Evolutionary conservation across 2,888 invertebrate species (phyloP).

Genomic region (Acanthosoma haemorrhoidale): DNA sequence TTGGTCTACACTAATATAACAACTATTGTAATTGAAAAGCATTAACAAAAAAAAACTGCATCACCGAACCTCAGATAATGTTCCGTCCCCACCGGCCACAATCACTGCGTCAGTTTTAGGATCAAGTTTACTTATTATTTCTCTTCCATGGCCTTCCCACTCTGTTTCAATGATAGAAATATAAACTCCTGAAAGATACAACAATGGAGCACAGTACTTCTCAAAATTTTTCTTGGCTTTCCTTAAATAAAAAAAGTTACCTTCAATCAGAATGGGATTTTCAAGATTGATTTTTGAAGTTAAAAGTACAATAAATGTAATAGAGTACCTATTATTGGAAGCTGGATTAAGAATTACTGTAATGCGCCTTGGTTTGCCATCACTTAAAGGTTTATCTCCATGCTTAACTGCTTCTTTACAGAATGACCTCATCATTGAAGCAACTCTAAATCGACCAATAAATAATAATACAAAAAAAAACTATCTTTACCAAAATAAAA

Average conservation of each 20-base stretch:
- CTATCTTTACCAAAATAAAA: constrained; percentile 16
- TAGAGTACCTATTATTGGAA: constrained; percentile 65
- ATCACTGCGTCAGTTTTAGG: constrained; percentile 77
- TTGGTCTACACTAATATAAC: too few species aligned
- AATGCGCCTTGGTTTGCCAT: constrained; percentile 63
- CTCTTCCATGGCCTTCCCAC: constrained; percentile 81
- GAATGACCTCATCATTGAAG: constrained; percentile 69
- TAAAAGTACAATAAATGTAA: background rate
- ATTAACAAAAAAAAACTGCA: too few species aligned
- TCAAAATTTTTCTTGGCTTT: constrained; percentile 63
- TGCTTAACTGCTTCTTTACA: constrained; percentile 70
- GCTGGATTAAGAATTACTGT: constrained; percentile 88
- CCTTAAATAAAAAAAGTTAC: constrained; percentile 45
- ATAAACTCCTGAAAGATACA: constrained; percentile 84
- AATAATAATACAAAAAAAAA: constrained; percentile 30
- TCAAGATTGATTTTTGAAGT: too few species aligned
- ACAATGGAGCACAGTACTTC: constrained; percentile 85
- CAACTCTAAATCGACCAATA: constrained; percentile 54
- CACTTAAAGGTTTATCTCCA: constrained; percentile 60
- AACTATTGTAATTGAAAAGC: too few species aligned
- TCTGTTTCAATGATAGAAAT: constrained; percentile 73
- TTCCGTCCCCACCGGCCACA: constrained; percentile 93
- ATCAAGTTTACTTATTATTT: constrained; percentile 67
- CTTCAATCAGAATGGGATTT: too few species aligned
- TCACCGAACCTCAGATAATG: constrained; percentile 75